Percentiles rank a stretch among this genome's conserved stretches.
Conservation (phyloP, 2,888 invertebrate genomes). For the Pterobdella sp. region DNA sequence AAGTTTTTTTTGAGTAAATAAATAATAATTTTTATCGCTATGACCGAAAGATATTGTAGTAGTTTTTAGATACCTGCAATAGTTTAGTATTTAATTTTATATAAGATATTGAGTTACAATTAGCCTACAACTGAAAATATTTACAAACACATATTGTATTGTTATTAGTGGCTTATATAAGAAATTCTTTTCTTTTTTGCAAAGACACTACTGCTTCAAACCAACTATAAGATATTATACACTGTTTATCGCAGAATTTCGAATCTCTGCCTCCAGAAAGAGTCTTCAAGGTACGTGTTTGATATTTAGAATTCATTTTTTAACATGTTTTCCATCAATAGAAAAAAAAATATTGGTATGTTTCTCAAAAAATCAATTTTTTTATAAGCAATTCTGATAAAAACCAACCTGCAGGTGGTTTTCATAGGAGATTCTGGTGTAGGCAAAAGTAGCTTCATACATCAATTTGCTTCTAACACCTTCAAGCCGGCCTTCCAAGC, state of each 20-base stretch:
- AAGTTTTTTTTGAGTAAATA: too few relatives aligned
- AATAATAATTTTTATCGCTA: too few relatives aligned
- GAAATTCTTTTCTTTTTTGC: background rate
- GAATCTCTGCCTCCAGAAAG: conserved; percentile 33
- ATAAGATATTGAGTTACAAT: too few relatives aligned
- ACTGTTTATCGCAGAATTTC: conserved; percentile 27
- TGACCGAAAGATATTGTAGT: too few relatives aligned
- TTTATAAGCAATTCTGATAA: background rate
- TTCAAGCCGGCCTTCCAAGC: conserved; percentile 81
- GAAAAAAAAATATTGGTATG: too few relatives aligned
- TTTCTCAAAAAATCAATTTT: background rate
- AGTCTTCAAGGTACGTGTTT: conserved; percentile 42
- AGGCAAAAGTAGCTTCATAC: conserved; percentile 89
- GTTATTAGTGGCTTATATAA: background rate
- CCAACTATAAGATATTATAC: too few relatives aligned
- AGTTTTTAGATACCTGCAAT: too few relatives aligned
- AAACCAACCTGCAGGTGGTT: conserved; percentile 44
- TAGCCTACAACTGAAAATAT: too few relatives aligned
- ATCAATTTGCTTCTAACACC: conserved; percentile 85
- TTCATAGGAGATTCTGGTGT: conserved; percentile 77
- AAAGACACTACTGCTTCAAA: too few relatives aligned
- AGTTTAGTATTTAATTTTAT: too few relatives aligned
- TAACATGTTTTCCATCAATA: too few relatives aligned
- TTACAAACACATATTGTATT: too few relatives aligned
- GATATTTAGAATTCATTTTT: background rate